Conservation (phyloP, 2,888 invertebrate species). For the Caenorhabditis sulstoni region DNA sequence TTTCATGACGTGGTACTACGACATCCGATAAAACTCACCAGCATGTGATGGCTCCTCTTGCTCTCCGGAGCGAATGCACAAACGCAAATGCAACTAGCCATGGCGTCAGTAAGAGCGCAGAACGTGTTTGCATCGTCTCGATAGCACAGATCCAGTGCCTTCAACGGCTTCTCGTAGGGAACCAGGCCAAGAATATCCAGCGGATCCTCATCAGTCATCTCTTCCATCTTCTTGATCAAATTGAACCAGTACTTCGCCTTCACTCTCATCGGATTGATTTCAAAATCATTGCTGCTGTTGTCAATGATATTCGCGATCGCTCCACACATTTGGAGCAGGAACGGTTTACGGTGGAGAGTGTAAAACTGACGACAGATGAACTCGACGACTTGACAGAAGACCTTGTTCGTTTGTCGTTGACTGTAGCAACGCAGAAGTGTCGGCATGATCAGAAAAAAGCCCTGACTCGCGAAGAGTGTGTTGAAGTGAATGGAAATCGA, state of each 20-base stretch:
- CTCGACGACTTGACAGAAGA: slow-evolving; percentile 95
- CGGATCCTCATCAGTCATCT: slow-evolving; percentile 86
- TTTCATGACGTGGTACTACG: too few species aligned
- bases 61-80: slow-evolving; percentile 98
- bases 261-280: slow-evolving; percentile 91
- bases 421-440: slow-evolving; percentile 96
- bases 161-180: slow-evolving; percentile 78
- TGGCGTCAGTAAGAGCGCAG: slow-evolving; percentile 92
- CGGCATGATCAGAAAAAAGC: slow-evolving; percentile 97
- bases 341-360: slow-evolving; percentile 88
- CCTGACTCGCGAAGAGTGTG: slow-evolving; percentile 92
- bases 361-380: slow-evolving; percentile 99
- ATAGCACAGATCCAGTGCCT: slow-evolving; percentile 97
- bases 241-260: slow-evolving; percentile 86
- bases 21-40: slow-evolving; percentile 22
- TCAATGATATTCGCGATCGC: slow-evolving; percentile 96
- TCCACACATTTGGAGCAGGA: slow-evolving; percentile 89
- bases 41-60: slow-evolving; percentile 84
- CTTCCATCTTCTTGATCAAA: slow-evolving; percentile 89
- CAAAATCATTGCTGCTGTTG: slow-evolving; percentile 86
- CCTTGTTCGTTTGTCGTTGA: slow-evolving; percentile 95
- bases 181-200: slow-evolving; percentile 86
- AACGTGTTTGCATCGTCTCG: slow-evolving; percentile 98
- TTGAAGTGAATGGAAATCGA: slow-evolving; percentile 98
- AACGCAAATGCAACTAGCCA: slow-evolving; percentile 98